Percentiles rank a stretch among this genome's conserved stretches.
Evolutionary conservation across 2,888 invertebrate genomes (phyloP).

Genomic region (Tyria jacobaeae): DNA sequence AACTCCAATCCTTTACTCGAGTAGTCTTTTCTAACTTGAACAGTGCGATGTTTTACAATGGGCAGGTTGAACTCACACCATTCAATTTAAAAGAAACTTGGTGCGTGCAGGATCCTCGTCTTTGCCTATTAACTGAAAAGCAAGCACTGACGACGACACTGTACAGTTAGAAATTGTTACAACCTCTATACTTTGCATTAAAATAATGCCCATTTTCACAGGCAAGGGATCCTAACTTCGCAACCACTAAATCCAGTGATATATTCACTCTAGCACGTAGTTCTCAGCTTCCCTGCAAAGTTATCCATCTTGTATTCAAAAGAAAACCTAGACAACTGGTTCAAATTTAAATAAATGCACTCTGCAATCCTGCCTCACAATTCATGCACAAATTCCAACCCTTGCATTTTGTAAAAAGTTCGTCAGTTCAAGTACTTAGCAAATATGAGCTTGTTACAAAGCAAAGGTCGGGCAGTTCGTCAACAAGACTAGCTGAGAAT

Average conservation of each 20-base stretch:
- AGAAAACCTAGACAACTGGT: conserved; percentile 80
- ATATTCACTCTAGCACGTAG: conserved; percentile 81
- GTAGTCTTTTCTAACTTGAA: conserved; percentile 86
- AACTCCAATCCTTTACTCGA: conserved; percentile 85
- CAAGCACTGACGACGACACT: conserved; percentile 77
- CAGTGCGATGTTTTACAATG: conserved; percentile 79
- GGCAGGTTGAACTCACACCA: conserved; percentile 83
- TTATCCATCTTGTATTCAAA: conserved; percentile 82
- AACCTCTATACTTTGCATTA: conserved; percentile 97
- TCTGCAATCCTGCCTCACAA: conserved; percentile 73
- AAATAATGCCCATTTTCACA: conserved; percentile 95
- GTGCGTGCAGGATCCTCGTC: conserved; percentile 80
- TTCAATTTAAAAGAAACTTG: conserved; percentile 86
- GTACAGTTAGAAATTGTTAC: conserved; percentile 87
- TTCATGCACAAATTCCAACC: conserved; percentile 72
- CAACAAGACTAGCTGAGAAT: conserved; percentile 85
- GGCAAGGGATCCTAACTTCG: conserved; percentile 86
- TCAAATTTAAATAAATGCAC: conserved; percentile 67
- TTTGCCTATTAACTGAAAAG: conserved; percentile 54
- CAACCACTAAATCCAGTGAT: conserved; percentile 82
- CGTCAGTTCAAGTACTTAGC: conserved; percentile 66
- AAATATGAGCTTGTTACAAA: conserved; percentile 78
- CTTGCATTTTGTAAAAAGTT: conserved; percentile 79
- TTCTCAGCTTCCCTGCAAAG: conserved; percentile 86
- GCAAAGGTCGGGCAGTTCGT: conserved; percentile 84